A percentile compares a stretch with the other conserved stretches of the same genome.
Evolutionary conservation across 1,140 invertebrate species (phyloP).

Genomic region (Glossosoma conforme): DNA sequence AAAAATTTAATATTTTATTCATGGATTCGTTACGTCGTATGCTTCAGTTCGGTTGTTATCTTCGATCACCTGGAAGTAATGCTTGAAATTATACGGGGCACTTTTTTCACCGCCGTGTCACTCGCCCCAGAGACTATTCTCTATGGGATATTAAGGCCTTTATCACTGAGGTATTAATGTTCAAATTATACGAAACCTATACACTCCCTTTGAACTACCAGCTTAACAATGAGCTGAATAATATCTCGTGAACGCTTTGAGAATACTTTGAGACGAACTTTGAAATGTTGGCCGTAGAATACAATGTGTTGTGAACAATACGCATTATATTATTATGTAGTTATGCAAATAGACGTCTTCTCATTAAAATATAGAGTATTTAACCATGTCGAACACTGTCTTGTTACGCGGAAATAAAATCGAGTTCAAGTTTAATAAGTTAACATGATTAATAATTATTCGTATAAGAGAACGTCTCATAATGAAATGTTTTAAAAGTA

Average conservation of each 20-base stretch:
- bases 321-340: too few species aligned
- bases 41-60: slow-evolving; percentile 20
- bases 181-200: slow-evolving; percentile 12
- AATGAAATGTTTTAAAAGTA: too few species aligned
- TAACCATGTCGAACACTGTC: too few species aligned
- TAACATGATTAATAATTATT: too few species aligned
- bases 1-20: slow-evolving; percentile 18
- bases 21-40: slow-evolving; percentile 14
- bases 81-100: slow-evolving; percentile 14
- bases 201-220: neutral
- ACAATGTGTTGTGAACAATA: too few species aligned
- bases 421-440: too few species aligned
- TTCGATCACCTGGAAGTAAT: slow-evolving; percentile 16
- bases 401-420: too few species aligned
- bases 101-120: neutral
- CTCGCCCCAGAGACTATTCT: neutral
- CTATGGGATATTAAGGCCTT: slow-evolving; percentile 14
- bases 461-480: too few species aligned
- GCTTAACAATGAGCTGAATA: slow-evolving; percentile 2
- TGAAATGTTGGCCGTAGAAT: too few species aligned
- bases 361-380: too few species aligned
- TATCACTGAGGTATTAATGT: slow-evolving; percentile 16
- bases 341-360: too few species aligned
- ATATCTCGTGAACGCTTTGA: neutral
- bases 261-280: slow-evolving; percentile 2